Evolutionary conservation across 2,888 invertebrate genomes (phyloP), one percentile per base, ranked within the genome.

Genomic region (Lycia hirtaria): DNA sequence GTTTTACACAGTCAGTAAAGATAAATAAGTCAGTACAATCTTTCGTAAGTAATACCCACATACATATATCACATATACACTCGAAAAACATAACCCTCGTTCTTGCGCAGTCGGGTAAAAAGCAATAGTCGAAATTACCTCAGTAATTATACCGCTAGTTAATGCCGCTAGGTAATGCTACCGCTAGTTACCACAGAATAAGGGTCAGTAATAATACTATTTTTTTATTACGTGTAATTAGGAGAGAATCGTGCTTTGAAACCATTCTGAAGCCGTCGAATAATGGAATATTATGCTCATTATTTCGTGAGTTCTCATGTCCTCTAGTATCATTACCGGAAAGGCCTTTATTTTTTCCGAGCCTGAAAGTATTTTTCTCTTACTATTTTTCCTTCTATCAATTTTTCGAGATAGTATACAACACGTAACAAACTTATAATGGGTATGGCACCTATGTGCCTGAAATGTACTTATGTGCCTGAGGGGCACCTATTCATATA

Each of bases 291-390:
- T n/a, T n/a, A 33, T 20, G 32, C 20, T 45, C 45, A 22, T 45
- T 33, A 45, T 14, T n/a, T 4, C 32, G 30, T 20, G 22, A 45
- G 2, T 45, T 20, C 7, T 7, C 20, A 45, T 22, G 4, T 12
- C 22, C 10, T 45, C 20, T 32, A 30, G n/a, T 30, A 43, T 43
- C n/a, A 28, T 43, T 43, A 19, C 28, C 7, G 26, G 15, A 35
- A 41, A 41, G n/a, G 14, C 24, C 15, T 10, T 24, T 24, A 24
- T 14, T 24, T 38, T 38, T 12, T 38, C 5, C 20, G 20, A 20
- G 20, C 9, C 24, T 1, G 24, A 7, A 7, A 9, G 24, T n/a
- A n/a, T n/a, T n/a, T n/a, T n/a, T n/a, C n/a, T n/a, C n/a, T n/a
- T n/a, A n/a, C n/a, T n/a, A n/a, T n/a, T n/a, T n/a, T n/a, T n/a